Evolutionary conservation across 2,113 vertebrate genomes (phyloP).

Genomic region (Neomonachus schauinslandi): DNA sequence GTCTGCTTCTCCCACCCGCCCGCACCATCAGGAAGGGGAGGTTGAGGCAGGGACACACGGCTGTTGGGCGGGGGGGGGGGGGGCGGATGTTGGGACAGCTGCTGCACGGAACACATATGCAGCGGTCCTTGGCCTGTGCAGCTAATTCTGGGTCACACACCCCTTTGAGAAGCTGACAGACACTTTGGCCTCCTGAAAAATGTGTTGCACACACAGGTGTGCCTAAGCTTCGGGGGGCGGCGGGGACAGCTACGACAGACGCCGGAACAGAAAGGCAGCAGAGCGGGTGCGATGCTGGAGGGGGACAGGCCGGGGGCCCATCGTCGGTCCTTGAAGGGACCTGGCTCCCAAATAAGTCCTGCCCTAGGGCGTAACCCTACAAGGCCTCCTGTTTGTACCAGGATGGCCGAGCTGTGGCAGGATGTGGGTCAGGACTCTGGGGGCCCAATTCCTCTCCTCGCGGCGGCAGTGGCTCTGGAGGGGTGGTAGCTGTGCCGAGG

Average conservation of each 20-base stretch:
- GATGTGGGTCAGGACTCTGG: slow-evolving; percentile 61
- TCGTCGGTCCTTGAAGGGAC: neutral
- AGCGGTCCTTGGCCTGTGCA: neutral
- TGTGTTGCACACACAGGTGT: neutral
- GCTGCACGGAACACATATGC: neutral
- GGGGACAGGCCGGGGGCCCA: neutral
- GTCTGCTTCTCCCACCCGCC: neutral
- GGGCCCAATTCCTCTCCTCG: slow-evolving; percentile 25
- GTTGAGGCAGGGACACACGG: neutral
- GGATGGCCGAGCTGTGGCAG: neutral
- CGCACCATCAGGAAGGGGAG: neutral
- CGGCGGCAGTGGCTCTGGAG: neutral
- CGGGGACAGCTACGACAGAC: neutral
- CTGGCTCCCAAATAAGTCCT: neutral
- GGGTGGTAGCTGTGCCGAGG: neutral
- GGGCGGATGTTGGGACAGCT: neutral
- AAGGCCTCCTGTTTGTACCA: neutral
- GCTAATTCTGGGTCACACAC: slow-evolving; percentile 1
- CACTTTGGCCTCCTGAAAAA: neutral
- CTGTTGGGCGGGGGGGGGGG: neutral
- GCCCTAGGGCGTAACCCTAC: neutral
- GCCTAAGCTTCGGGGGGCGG: neutral
- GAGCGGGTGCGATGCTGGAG: neutral
- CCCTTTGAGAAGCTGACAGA: neutral
- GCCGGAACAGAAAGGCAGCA: neutral